Evolutionary conservation across 2,888 invertebrate genomes (phyloP), one percentile per base, ranked within the genome.

Genomic region (Schizotus pectinicornis): DNA sequence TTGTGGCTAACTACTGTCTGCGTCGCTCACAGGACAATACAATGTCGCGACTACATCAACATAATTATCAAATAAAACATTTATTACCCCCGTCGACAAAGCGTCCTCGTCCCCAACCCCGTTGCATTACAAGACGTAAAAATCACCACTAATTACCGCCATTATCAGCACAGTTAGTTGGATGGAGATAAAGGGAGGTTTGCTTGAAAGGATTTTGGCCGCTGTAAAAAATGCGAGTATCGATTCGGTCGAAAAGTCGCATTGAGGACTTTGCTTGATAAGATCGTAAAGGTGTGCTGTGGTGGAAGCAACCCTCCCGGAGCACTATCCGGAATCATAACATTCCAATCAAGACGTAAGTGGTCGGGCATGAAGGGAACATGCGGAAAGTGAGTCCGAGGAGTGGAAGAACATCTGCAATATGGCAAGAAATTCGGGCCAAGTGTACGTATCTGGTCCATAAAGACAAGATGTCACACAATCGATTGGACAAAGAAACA

Each of bases 381-480:
- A 60, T 53, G 52, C 58, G 63, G 63, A 66, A 67, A 66, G 62
- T 58, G 64, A 61, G 63, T 64, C 62, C 61, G 59, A 58, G 58
- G 53, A 48, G 53, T 53, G 43, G 46, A 59, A 41, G 56, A 68
- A 68, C 69, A 68, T 68, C 68, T 67, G 71, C 71, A 71, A 71
- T 71, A 71, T 69, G 69, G 67, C 71, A 72, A 68, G 72, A 70
- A 68, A 74, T 74, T 71, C 70, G 67, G 70, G 70, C 67, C 68
- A 64, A 70, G 69, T 68, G 67, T 70, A 73, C 71, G 70, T 68
- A 72, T 70, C 67, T 66, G 74, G 69, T 72, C 75, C 75, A 77
- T 78, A 78, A 78, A 78, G 76, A 74, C 77, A 77, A 77, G 76
- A 78, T 78, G 78, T 76, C 77, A 76, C 78, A 74, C 76, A 77